Base-by-base conservation (phyloP, 2,797 vertebrate species). In the Crocodylus rhombifer region DNA sequence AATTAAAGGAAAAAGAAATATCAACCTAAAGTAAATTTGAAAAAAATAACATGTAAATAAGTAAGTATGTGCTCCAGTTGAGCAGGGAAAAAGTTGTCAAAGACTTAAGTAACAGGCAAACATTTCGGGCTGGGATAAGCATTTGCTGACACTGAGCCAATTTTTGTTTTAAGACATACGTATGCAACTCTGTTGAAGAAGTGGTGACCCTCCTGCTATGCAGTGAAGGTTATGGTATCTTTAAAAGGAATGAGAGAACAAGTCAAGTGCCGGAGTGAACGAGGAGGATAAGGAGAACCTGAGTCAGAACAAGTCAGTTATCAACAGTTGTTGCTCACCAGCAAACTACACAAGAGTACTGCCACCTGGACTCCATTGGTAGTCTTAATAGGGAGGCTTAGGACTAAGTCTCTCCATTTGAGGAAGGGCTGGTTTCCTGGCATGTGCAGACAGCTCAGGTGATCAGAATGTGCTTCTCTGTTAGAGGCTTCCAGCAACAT, bases 1-100 rank as follows among this genome's bases (percentile, higher is more conserved):
- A 97, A 96, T 97, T 98, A 97, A 97, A 96, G 62, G 82, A 81
- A 80, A 90, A 81, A 96, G 92, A 96, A 94, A 84, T 96, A 95
- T 89, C 95, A 97, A 91, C 58, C 62, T 95, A 88, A 95, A 96
- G 85, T 83, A 80, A 76, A 93, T 77, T 91, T 88, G 92, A 92
- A 94, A 95, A 91, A 87, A 89, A 93, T 61, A 36, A 58, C 0
- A 0, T 67, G 18, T 76, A 96, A 96, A 95, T 95, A 92, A 71
- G 91, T 87, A 96, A 95, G 85, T 91, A 94, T 89, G 82, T 79
- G 51, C 36, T 95, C 25, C 62, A 95, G 62, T 56, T 91, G 87
- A 89, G 36, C 65, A 91, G 75, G 80, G n/a, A 57, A 90, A 93
- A 91, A 61, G 14, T 79, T 92, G 26, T 92, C 73, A 87, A 69